A percentile compares a stretch with the other conserved stretches of the same genome.
Evolutionary conservation across 1,140 invertebrate genomes (phyloP).

Genomic region (Latrodectus geometricus): DNA sequence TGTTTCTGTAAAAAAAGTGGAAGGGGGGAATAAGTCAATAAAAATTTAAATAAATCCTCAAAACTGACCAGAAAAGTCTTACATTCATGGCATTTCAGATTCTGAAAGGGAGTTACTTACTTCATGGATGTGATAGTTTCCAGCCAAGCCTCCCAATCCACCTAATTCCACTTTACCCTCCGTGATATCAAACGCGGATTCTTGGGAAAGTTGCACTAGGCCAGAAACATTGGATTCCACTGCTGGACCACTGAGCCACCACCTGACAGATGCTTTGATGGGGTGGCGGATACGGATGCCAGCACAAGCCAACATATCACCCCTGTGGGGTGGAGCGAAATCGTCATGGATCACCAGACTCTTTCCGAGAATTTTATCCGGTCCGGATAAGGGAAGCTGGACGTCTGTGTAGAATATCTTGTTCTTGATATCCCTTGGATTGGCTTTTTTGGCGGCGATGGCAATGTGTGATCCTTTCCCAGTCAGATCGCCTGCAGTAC

Average conservation of each 20-base stretch:
- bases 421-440: conserved; percentile 33
- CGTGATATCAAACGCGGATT: conserved; percentile 85
- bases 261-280: conserved; percentile 64
- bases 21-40: too few relatives aligned
- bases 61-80: too few relatives aligned
- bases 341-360: conserved; percentile 87
- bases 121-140: conserved; percentile 86
- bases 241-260: conserved; percentile 71
- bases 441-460: conserved; percentile 58
- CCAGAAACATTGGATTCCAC: conserved; percentile 73
- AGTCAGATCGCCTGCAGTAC: conserved; percentile 72
- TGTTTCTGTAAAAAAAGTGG: too few relatives aligned
- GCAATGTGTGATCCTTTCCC: conserved; percentile 73
- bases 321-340: conserved; percentile 84
- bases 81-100: too few relatives aligned
- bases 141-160: conserved; percentile 77
- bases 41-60: too few relatives aligned
- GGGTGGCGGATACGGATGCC: conserved; percentile 68
- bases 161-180: conserved; percentile 83
- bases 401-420: conserved; percentile 70
- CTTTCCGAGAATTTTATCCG: conserved; percentile 73
- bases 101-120: conserved; percentile 69
- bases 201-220: conserved; percentile 74
- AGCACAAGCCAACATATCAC: conserved; percentile 88
- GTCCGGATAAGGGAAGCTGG: conserved; percentile 81